Evolutionary conservation across 2,797 vertebrate species (phyloP).

Genomic region (Paramormyrops hopkinsi): DNA sequence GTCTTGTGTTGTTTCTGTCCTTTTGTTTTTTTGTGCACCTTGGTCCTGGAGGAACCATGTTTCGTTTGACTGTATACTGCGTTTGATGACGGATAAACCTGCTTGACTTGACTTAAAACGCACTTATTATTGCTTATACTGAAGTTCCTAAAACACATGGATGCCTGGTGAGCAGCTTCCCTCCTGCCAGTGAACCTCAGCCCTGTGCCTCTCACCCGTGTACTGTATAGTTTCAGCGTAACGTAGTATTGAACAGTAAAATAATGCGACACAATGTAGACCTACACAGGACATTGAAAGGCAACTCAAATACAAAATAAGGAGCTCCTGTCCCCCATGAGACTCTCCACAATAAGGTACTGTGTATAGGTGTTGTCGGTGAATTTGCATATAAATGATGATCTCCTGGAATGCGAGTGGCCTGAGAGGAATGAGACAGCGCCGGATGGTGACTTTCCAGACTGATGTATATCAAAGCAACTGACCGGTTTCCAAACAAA

Average conservation of each 20-base stretch:
- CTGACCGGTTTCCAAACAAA: neutral
- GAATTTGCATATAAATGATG: neutral
- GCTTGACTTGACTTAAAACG: neutral
- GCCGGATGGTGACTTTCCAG: neutral
- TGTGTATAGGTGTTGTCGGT: neutral
- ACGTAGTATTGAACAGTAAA: neutral
- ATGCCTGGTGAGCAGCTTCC: neutral
- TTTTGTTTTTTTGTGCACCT: neutral
- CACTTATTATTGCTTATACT: neutral
- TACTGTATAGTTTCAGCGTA: neutral
- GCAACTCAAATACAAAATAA: neutral
- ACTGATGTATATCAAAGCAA: neutral
- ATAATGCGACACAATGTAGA: neutral
- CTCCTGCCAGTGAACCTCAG: neutral
- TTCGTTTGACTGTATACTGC: neutral
- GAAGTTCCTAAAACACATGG: neutral
- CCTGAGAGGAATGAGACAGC: neutral
- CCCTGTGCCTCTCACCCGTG: neutral
- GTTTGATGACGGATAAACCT: neutral
- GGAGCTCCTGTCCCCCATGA: neutral
- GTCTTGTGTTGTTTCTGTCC: neutral
- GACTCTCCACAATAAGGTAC: neutral
- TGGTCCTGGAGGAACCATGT: neutral
- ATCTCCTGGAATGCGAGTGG: neutral
- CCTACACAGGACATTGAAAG: neutral